These are phyloP conservation scores for Athalia rosae DNA, from an alignment of 2,888 invertebrate genomes.

Conservation along the genomic window DNA sequence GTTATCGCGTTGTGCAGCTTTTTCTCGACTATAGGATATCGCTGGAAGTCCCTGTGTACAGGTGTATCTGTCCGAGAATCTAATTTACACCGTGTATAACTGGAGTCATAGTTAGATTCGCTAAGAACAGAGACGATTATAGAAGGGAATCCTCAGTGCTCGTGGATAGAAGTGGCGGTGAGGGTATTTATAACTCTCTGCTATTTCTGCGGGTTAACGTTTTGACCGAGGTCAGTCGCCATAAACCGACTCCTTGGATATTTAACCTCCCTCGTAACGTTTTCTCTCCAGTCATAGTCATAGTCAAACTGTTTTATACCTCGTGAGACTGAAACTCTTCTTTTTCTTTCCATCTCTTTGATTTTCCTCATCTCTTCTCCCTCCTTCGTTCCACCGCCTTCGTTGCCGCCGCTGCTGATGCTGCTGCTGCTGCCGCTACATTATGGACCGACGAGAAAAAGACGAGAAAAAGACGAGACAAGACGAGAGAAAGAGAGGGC, in stretches of 20 bases:
- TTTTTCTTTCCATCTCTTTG: background rate
- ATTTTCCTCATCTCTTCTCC: background rate
- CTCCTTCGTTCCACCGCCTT: background rate
- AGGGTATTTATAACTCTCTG: background rate
- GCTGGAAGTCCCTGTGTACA: too few species aligned
- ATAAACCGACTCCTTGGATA: background rate
- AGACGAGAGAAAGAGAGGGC: conserved; percentile 5
- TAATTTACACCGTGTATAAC: too few species aligned
- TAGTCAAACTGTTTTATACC: too few species aligned
- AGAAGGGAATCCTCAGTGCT: background rate
- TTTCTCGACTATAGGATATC: too few species aligned
- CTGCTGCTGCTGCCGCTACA: background rate
- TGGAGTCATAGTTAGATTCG: too few species aligned
- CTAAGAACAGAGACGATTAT: too few species aligned
- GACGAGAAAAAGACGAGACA: conserved; percentile 2
- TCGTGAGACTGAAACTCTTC: background rate
- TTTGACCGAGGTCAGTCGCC: background rate
- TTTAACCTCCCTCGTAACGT: background rate
- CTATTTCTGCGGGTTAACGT: conserved; percentile 3
- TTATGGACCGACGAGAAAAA: conserved; percentile 2
- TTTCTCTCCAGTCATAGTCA: background rate
- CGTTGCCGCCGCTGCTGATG: background rate
- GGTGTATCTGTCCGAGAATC: too few species aligned
- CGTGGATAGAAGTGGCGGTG: background rate
- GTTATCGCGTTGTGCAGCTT: too few species aligned